Conservation (phyloP, 2,797 vertebrate genomes). For the Sebastes nivosus region DNA sequence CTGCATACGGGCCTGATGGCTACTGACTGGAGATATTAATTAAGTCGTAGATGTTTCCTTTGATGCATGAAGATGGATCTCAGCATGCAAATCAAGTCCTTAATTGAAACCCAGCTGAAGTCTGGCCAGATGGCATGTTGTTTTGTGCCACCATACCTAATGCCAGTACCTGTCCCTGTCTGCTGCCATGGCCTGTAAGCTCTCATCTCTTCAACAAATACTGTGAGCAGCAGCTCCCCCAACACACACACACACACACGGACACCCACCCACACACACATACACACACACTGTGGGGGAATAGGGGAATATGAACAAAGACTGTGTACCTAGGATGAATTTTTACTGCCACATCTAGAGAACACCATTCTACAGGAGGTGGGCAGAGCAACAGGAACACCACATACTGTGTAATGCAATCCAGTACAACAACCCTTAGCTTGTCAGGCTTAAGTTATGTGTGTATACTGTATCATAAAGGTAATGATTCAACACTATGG, state of each 20-base stretch:
- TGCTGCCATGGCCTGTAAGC: constrained; percentile 40
- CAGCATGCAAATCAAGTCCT: constrained; percentile 70
- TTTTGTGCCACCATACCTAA: constrained; percentile 60
- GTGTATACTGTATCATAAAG: neutral
- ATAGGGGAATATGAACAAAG: constrained; percentile 6
- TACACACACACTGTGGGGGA: neutral
- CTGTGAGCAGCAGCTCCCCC: neutral
- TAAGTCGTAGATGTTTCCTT: constrained; percentile 60
- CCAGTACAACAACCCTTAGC: neutral
- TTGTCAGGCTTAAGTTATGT: neutral
- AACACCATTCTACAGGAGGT: neutral
- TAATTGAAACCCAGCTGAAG: constrained; percentile 75
- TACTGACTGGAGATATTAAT: constrained; percentile 70
- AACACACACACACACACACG: neutral
- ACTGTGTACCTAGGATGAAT: neutral
- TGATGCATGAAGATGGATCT: constrained; percentile 69
- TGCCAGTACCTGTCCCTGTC: constrained; percentile 63
- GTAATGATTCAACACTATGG: neutral
- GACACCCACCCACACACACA: neutral
- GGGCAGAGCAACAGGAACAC: constrained; percentile 6
- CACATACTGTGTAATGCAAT: neutral
- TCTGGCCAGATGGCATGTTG: constrained; percentile 73
- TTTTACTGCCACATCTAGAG: neutral
- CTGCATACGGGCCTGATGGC: constrained; percentile 49
- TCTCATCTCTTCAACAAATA: constrained; percentile 47